Evolutionary conservation across 2,113 vertebrate genomes (phyloP), one percentile per base, ranked within the genome.

Genomic region (Antigone vipio): DNA sequence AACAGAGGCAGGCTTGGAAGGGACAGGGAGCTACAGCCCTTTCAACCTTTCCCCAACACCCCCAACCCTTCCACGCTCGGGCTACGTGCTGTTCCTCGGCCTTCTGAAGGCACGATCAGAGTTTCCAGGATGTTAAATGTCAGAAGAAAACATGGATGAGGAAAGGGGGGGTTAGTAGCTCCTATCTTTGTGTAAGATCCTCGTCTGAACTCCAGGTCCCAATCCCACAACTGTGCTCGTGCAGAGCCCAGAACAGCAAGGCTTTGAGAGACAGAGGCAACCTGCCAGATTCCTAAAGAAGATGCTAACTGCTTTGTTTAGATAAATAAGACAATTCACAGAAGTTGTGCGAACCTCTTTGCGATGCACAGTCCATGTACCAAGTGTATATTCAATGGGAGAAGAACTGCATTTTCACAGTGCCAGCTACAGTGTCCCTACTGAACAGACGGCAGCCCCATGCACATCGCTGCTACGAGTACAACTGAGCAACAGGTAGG

Each of bases 291-390:
- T 60, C 64, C 77, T 40, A 11, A 72, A 68, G 78, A 59, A 63
- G 72, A 49, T 8, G 38, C 18, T 35, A 42, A 73, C 49, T 67
- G 30, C n/a, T 63, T 11, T 11, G 13, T 29, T 23, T 8, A 66
- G 17, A 18, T 62, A 53, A 26, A 9, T 8, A 73, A 53, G 50
- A 56, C 21, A n/a, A 69, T 30, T 9, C 50, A 58, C 30, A 42
- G 19, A 64, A 73, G 45, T 10, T 47, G 50, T 44, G 27, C 49
- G 56, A 89, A 60, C 23, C 12, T 21, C 18, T 80, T 68, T 66
- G 15, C 0, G 0, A 74, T 21, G 20, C 42, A 27, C 20, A 30
- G 68, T 72, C 55, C 44, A 19, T 1, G 8, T 35, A 49, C 32
- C 24, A 59, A 24, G 23, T 30, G 17, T 26, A 12, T 9, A 38